A percentile compares a stretch with the other conserved stretches of the same genome.
Conservation (phyloP, 2,113 vertebrate genomes). For the Pogonocichla stellata region DNA sequence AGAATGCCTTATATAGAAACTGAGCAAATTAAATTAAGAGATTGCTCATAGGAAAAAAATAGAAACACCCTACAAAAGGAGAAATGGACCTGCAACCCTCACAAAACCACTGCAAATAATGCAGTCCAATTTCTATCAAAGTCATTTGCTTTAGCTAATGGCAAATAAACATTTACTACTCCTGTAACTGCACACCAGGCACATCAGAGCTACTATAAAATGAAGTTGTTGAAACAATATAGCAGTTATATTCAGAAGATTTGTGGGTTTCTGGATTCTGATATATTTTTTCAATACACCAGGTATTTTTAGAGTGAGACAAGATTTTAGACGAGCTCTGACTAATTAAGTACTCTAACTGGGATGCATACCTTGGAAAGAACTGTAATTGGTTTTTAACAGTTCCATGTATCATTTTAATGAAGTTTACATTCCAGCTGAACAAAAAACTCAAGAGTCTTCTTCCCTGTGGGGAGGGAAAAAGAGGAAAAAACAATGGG, state of each 20-base stretch:
- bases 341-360: slow-evolving; percentile 4
- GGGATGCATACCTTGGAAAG: slow-evolving; percentile 82
- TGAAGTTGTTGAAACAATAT: not conserved
- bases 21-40: not conserved
- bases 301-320: not conserved
- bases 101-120: not conserved
- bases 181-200: not conserved
- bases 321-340: not conserved
- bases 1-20: not conserved
- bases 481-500: not conserved
- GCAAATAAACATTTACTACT: not conserved
- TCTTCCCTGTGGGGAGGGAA: slow-evolving; percentile 79
- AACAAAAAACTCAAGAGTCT: slow-evolving; percentile 94
- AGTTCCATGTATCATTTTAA: slow-evolving; percentile 89
- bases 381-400: slow-evolving; percentile 92
- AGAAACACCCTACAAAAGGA: not conserved
- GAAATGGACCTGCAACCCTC: not conserved
- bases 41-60: not conserved
- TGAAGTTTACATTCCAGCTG: slow-evolving; percentile 87
- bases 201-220: not conserved
- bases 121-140: not conserved
- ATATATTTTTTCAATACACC: not conserved
- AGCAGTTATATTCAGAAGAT: not conserved
- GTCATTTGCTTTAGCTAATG: not conserved
- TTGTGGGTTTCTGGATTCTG: not conserved